phyloP scores from a whole-genome alignment of 2,888 invertebrate genomes.

The Scaptomyza reducta region DNA sequence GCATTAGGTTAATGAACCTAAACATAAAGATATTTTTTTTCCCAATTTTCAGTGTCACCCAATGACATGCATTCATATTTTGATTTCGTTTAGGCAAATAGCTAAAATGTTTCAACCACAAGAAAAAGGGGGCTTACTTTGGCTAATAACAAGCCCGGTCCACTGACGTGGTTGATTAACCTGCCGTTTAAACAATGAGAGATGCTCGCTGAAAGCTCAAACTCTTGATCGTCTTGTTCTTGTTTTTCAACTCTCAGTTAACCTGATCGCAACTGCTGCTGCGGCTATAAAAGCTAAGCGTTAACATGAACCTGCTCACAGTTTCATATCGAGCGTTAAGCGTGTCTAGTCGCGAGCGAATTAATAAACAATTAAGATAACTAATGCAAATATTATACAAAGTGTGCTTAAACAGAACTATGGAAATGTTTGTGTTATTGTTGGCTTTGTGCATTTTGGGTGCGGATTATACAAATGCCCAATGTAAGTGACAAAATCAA shows the following conservation, averaged over 20 bases:
- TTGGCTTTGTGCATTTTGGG: conserved; percentile 37
- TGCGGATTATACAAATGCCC: conserved; percentile 39
- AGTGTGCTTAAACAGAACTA: conserved; percentile 16
- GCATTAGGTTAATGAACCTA: conserved; percentile 51
- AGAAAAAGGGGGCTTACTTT: conserved; percentile 14
- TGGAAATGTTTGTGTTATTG: conserved; percentile 36
- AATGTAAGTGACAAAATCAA: conserved; percentile 57
- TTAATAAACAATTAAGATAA: background rate
- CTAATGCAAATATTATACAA: background rate
- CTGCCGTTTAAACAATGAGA: conserved; percentile 27
- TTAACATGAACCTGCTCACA: conserved; percentile 28
- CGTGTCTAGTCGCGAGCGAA: conserved; percentile 3
- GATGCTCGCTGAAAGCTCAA: conserved; percentile 12
- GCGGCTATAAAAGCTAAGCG: conserved; percentile 47
- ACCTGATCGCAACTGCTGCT: conserved; percentile 21
- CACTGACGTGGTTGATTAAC: conserved; percentile 14
- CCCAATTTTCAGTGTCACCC: conserved; percentile 38
- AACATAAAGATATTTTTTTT: conserved; percentile 5
- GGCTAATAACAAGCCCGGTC: conserved; percentile 18
- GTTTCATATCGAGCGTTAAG: conserved; percentile 35
- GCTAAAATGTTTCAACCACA: conserved; percentile 47
- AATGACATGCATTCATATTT: conserved; percentile 45
- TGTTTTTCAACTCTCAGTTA: conserved; percentile 23
- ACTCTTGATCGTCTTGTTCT: conserved; percentile 24
- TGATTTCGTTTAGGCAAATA: background rate